Evolutionary conservation across 2,797 vertebrate genomes (phyloP).

Genomic region (Eupleurogrammus muticus): DNA sequence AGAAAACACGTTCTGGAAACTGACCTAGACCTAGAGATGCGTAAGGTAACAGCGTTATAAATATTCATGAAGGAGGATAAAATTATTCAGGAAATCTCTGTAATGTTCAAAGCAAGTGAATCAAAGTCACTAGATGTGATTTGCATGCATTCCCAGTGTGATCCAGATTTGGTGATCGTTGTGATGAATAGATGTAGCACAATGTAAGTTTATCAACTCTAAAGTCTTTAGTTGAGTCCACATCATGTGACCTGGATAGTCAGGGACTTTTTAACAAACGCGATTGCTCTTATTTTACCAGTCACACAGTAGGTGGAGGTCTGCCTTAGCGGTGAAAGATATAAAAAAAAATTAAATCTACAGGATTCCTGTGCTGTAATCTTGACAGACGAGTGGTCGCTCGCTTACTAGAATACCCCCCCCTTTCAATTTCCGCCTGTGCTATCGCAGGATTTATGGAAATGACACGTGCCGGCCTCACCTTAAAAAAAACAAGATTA

Average conservation of each 20-base stretch:
- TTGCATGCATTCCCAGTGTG: neutral
- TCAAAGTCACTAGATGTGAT: constrained; percentile 1
- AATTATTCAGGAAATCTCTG: constrained; percentile 8
- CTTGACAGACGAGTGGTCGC: constrained; percentile 55
- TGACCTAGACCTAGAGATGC: too few relatives aligned
- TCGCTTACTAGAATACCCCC: constrained; percentile 40
- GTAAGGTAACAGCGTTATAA: neutral
- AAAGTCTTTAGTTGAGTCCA: neutral
- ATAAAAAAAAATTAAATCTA: constrained; percentile 40
- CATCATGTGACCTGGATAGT: constrained; percentile 15
- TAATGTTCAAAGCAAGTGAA: neutral
- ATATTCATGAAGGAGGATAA: constrained; percentile 4
- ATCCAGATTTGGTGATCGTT: neutral
- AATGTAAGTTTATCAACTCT: neutral
- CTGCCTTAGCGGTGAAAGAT: constrained; percentile 29
- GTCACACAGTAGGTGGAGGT: constrained; percentile 26
- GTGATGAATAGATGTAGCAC: neutral
- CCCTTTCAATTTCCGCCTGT: constrained; percentile 1
- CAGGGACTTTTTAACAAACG: constrained; percentile 18
- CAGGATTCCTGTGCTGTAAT: constrained; percentile 47
- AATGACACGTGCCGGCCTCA: constrained; percentile 15
- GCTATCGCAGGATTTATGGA: constrained; percentile 59
- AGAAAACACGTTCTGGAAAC: too few relatives aligned
- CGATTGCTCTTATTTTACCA: constrained; percentile 30
- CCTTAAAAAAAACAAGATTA: constrained; percentile 41